Percentiles rank a stretch among this genome's conserved stretches.
These are phyloP conservation scores for Brachypalpus laphriformis DNA, from an alignment of 2,888 invertebrate species.

Conservation along the genomic window DNA sequence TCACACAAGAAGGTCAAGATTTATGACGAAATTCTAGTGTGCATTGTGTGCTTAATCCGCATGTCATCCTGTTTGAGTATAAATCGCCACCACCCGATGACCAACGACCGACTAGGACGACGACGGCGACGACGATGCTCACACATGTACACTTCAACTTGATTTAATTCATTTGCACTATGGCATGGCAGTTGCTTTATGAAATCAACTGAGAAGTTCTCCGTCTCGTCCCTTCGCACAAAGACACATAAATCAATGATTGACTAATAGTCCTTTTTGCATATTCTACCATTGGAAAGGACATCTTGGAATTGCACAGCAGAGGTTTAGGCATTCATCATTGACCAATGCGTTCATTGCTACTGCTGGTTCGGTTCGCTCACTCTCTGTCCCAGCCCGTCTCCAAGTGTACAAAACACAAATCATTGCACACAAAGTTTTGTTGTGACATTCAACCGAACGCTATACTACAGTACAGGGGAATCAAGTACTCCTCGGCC, in stretches of 20 bases:
- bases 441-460: constrained; percentile 41
- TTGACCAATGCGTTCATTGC: constrained; percentile 61
- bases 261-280: constrained; percentile 74
- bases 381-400: constrained; percentile 31
- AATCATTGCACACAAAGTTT: constrained; percentile 67
- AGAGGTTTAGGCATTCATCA: constrained; percentile 68
- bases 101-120: not conserved
- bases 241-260: constrained; percentile 72
- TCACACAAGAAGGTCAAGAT: constrained; percentile 71
- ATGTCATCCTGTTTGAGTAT: constrained; percentile 69
- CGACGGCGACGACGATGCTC: constrained; percentile 34
- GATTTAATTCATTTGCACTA: constrained; percentile 71
- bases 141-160: constrained; percentile 66
- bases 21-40: constrained; percentile 67
- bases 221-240: constrained; percentile 35
- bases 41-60: constrained; percentile 71
- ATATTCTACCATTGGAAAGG: constrained; percentile 65
- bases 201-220: constrained; percentile 70
- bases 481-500: constrained; percentile 33
- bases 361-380: too few species aligned
- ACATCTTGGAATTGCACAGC: constrained; percentile 65
- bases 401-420: constrained; percentile 66
- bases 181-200: constrained; percentile 70
- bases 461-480: not conserved
- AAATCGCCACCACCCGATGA: constrained; percentile 45